phyloP scores from a whole-genome alignment of 2,888 invertebrate genomes.

The Cephus sareptanus region DNA sequence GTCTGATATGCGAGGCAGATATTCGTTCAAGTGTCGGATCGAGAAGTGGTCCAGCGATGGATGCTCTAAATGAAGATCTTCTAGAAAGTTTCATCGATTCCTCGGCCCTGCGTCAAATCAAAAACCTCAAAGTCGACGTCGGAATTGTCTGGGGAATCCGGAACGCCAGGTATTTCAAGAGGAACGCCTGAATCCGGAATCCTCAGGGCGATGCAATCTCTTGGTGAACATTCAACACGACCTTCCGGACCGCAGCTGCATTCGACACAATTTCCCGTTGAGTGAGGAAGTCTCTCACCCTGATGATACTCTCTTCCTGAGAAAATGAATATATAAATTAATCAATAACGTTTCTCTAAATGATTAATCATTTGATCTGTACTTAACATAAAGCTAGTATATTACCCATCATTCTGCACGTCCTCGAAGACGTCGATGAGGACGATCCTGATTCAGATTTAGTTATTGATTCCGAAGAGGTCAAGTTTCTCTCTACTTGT shows the following conservation, averaged over 20 bases:
- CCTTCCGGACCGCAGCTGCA: slow-evolving; percentile 74
- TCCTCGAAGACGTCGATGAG: too few relatives aligned
- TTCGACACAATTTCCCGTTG: slow-evolving; percentile 78
- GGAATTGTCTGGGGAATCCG: slow-evolving; percentile 43
- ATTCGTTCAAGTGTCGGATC: too few relatives aligned
- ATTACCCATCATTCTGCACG: slow-evolving; percentile 51
- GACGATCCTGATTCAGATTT: slow-evolving; percentile 6
- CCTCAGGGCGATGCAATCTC: slow-evolving; percentile 56
- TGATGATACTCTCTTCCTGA: slow-evolving; percentile 73
- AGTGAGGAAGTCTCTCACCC: slow-evolving; percentile 75
- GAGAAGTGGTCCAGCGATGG: neutral
- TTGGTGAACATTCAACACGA: slow-evolving; percentile 58
- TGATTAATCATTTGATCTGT: too few relatives aligned
- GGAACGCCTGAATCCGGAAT: neutral
- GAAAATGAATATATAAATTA: slow-evolving; percentile 33
- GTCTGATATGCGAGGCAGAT: too few relatives aligned
- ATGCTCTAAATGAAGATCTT: slow-evolving; percentile 40
- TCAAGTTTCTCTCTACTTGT: slow-evolving; percentile 25
- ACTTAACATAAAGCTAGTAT: too few relatives aligned
- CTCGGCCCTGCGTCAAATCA: slow-evolving; percentile 48
- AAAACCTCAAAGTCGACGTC: slow-evolving; percentile 54
- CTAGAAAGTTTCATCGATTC: slow-evolving; percentile 55
- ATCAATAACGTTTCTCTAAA: too few relatives aligned
- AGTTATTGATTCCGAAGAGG: slow-evolving; percentile 33
- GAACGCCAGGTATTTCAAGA: slow-evolving; percentile 48